Conservation (phyloP, 2,888 invertebrate species). For the Adela reaumurella region DNA sequence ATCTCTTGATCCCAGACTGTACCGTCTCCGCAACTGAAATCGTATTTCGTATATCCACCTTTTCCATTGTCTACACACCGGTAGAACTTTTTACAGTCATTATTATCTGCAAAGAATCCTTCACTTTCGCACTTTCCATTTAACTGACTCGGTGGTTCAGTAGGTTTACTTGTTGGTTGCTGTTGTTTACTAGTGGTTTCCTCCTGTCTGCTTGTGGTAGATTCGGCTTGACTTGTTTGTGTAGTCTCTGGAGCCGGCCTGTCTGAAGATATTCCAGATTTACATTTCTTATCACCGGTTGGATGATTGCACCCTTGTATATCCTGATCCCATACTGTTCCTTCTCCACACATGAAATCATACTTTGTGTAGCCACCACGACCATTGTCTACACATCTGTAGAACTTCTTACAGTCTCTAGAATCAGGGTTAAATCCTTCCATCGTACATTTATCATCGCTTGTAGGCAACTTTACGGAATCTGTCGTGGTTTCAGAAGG, state of each 20-base stretch:
- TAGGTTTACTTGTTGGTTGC: background rate
- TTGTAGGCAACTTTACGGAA: conserved; percentile 5
- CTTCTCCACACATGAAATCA: conserved; percentile 62
- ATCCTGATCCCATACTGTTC: conserved; percentile 68
- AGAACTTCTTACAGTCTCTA: conserved; percentile 68
- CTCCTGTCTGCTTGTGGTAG: background rate
- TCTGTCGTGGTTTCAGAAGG: conserved; percentile 15
- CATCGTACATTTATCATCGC: conserved; percentile 33
- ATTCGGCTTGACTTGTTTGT: background rate
- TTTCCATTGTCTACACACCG: conserved; percentile 63
- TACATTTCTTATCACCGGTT: conserved; percentile 23
- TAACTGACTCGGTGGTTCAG: background rate
- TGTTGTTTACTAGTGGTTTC: background rate
- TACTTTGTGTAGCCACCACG: conserved; percentile 46
- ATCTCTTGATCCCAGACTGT: conserved; percentile 58
- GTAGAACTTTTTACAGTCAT: conserved; percentile 62
- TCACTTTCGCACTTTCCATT: conserved; percentile 4
- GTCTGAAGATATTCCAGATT: background rate
- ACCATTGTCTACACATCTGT: conserved; percentile 61
- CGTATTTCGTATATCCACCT: conserved; percentile 56
- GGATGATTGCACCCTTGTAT: conserved; percentile 58
- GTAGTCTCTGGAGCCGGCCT: background rate
- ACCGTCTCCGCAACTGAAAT: conserved; percentile 63
- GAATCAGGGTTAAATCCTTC: conserved; percentile 70
- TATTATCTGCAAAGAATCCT: conserved; percentile 61